Evolutionary conservation across 1,140 invertebrate genomes (phyloP), one percentile per base, ranked within the genome.

Genomic region (Linepithema humile): DNA sequence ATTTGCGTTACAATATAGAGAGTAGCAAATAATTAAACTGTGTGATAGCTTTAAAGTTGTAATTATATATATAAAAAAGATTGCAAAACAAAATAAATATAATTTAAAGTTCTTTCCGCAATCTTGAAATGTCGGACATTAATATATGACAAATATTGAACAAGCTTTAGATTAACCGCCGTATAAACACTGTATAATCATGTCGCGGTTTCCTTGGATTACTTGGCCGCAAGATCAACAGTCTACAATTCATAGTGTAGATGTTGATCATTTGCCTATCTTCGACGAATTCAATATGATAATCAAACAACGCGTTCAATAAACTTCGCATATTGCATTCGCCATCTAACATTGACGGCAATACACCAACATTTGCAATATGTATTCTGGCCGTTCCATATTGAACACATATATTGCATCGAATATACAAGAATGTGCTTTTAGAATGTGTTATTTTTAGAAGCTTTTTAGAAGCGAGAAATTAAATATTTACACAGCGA

Each of bases 241-340:
- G 9, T 69, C 12, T 35, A 0, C 17, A 26, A 20, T 53, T 67
- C 17, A 48, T 40, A 5, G 10, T 53, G 10, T 53, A 12, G 10
- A n/a, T 48, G 29, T 12, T 6, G 32, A n/a, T 7, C 17, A 55
- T 67, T 78, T 67, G 65, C 48, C 69, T 32, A 67, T 67, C 35
- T 69, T 67, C n/a, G 23, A 7, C 32, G 17, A 65, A 77, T 77
- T 50, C 32, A 43, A 67, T 43, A 29, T 43, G 53, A 40, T 69
- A 53, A 78, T 55, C 75, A 78, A 78, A 75, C 53, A 59, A 74
- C 57, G 48, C n/a, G 72, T 75, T 75, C 57, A 62, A 74, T 17
- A 78, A 67, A 65, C 45, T 50, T 20, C 29, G 45, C 60, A 78
- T 78, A 69, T 78, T 78, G 38, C 62, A 40, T 67, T 78, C 53